phyloP scores from a whole-genome alignment of 2,888 invertebrate species.

The Cheilosia pagana region DNA sequence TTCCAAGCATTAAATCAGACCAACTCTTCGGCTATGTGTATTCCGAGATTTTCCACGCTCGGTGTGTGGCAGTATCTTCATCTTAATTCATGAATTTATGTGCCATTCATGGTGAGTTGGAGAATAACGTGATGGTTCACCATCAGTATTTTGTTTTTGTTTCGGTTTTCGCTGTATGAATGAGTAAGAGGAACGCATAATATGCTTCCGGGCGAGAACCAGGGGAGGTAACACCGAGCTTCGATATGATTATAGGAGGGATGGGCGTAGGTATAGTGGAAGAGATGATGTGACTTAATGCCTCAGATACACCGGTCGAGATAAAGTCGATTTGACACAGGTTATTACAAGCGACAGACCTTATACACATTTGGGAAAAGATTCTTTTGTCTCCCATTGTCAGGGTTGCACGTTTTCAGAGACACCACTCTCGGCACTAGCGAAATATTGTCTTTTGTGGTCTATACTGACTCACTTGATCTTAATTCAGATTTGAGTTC shows the following conservation, averaged over 20 bases:
- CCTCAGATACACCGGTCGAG: conserved; percentile 59
- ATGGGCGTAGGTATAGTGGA: conserved; percentile 54
- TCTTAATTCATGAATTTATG: conserved; percentile 75
- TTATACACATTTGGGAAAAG: conserved; percentile 21
- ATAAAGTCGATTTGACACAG: conserved; percentile 66
- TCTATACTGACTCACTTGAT: conserved; percentile 30
- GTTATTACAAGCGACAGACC: conserved; percentile 40
- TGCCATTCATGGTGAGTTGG: conserved; percentile 64
- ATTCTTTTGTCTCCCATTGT: conserved; percentile 40
- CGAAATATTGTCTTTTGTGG: conserved; percentile 1
- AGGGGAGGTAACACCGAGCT: conserved; percentile 37
- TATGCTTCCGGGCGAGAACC: conserved; percentile 70
- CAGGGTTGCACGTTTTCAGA: conserved; percentile 17
- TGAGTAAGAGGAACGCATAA: conserved; percentile 51
- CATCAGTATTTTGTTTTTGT: conserved; percentile 15
- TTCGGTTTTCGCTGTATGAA: conserved; percentile 6
- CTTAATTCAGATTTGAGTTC: conserved; percentile 50
- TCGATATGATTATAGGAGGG: conserved; percentile 60
- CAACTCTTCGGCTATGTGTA: conserved; percentile 16
- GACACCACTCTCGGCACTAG: conserved; percentile 3
- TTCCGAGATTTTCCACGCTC: conserved; percentile 66
- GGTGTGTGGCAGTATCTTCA: conserved; percentile 77
- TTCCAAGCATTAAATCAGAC: conserved; percentile 69
- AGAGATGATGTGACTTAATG: conserved; percentile 64
- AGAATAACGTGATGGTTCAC: conserved; percentile 57